These are phyloP conservation scores for Porites rus DNA, from an alignment of 92 coral and sea anemone genomes.

Conservation along the genomic window DNA sequence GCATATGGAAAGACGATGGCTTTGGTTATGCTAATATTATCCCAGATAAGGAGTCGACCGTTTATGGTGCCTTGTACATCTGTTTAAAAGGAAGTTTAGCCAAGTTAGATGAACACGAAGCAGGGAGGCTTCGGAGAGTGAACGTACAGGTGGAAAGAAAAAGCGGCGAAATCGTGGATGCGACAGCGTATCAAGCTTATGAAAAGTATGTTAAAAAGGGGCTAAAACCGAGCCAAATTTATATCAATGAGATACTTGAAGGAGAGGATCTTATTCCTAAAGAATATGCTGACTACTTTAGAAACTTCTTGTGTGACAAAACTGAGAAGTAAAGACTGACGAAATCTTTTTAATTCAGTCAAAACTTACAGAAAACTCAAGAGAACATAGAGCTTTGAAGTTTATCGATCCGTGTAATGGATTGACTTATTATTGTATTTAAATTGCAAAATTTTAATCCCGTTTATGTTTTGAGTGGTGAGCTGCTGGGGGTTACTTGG, in stretches of 20 bases:
- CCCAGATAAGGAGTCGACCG: constrained; percentile 48
- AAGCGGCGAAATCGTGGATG: constrained; percentile 53
- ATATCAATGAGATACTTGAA: constrained; percentile 62
- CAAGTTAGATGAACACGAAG: constrained; percentile 13
- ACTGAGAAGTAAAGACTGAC: neutral
- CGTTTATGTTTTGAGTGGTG: too few species aligned
- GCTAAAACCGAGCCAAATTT: constrained; percentile 52
- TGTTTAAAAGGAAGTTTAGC: constrained; percentile 37
- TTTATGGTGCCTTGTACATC: constrained; percentile 69
- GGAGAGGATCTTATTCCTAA: constrained; percentile 53
- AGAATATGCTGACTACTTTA: constrained; percentile 12
- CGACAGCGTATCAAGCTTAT: constrained; percentile 46
- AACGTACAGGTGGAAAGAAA: constrained; percentile 42
- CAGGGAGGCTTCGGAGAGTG: constrained; percentile 27
- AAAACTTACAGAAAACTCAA: too few species aligned
- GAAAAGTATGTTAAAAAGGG: constrained; percentile 45
- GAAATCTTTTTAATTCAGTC: too few species aligned
- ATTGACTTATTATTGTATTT: too few species aligned
- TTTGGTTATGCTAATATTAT: constrained; percentile 53
- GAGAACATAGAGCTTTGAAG: too few species aligned
- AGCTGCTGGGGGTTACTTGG: too few species aligned
- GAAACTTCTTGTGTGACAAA: neutral
- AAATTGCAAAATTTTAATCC: too few species aligned
- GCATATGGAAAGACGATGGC: constrained; percentile 54
- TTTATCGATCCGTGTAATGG: too few species aligned